Evolutionary conservation across 2,797 vertebrate species (phyloP), one percentile per base, ranked within the genome.

Genomic region (Bucorvus abyssinicus): DNA sequence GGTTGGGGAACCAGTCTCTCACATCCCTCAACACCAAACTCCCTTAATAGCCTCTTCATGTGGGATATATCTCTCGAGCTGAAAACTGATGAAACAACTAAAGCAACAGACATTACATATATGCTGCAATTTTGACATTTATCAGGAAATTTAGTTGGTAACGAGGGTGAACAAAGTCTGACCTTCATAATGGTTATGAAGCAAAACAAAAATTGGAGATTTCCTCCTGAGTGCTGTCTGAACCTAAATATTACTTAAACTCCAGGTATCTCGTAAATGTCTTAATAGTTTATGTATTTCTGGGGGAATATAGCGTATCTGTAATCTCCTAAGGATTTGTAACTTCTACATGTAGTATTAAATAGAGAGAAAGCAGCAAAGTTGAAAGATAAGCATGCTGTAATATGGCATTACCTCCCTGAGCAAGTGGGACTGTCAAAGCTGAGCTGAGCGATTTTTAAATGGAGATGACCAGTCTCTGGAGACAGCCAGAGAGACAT

Each of bases 61-160:
- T 3, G n/a, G 13, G 32, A 30, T 64, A 2, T 57, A 38, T 47
- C 19, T 89, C 27, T 60, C 0, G 0, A 80, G 34, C 7, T 47
- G n/a, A 52, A 70, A 69, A n/a, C 38, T 50, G 16, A 4, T 40
- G 57, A 67, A 61, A 59, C 15, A 71, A 30, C 14, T 36, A 52
- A 78, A 75, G 23, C 44, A 60, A 82, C 53, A 65, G 14, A 20
- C 10, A 38, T 70, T 63, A 83, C 80, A 11, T 1, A 2, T 65
- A 40, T 14, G 10, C 24, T 77, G 10, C 26, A 60, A 2, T 56
- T 77, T 83, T 42, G 12, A 4, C 50, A 49, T 71, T 92, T 70
- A 60, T 85, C 42, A 81, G 42, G 10, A 75, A 78, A 80, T 57
- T 32, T 49, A 20, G 36, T 63, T 81, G n/a, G 11, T 81, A 75